Base-by-base conservation (phyloP, 1,140 invertebrate species). In the Drosophila cardini region DNA sequence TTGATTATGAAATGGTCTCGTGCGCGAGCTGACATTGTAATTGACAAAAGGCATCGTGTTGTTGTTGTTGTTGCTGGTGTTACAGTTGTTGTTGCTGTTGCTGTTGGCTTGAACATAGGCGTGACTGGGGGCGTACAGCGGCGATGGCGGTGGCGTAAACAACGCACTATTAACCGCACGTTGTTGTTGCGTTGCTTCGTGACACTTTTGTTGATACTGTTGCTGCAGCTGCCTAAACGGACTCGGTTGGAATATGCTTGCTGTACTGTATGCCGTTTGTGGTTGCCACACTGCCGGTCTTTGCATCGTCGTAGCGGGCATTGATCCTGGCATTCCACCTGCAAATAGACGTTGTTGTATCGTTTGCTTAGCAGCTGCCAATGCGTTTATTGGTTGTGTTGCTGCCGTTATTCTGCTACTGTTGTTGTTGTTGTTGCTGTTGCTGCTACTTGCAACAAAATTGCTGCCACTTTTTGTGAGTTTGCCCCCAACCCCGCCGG, bases 1-100 rank as follows among this genome's bases (percentile, higher is more conserved):
- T 90, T 90, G 84, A 78, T 74, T 83, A 87, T 89, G 84, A 89
- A 84, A 89, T 89, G 84, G 77, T 84, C 80, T 89, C 80, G 84
- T 69, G 74, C 84, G 84, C 77, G 78, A 78, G 76, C 58, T 87
- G 76, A 77, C 76, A 79, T 90, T 84, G 80, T 77, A 89, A 84
- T 78, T 89, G 74, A 57, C 58, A 82, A 76, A 57, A 57, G 83
- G 83, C 83, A 82, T 82, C 83, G 83, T 65, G 60, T 74, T 79
- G 79, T 43, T 55, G 40, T 43, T 63, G 73, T 53, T 63, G 68
- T 45, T 72, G 58, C 4, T 73, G 70, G 34, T 65, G 58, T 16
- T 65, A 38, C 1, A 13, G 64, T 5, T 45, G 36, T 8, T 16
- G 63, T 5, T 62, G 48, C 21, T 70, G 60, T 16, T 53, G 79